Conservation (phyloP, 2,888 invertebrate species). For the Apodemia duryi region DNA sequence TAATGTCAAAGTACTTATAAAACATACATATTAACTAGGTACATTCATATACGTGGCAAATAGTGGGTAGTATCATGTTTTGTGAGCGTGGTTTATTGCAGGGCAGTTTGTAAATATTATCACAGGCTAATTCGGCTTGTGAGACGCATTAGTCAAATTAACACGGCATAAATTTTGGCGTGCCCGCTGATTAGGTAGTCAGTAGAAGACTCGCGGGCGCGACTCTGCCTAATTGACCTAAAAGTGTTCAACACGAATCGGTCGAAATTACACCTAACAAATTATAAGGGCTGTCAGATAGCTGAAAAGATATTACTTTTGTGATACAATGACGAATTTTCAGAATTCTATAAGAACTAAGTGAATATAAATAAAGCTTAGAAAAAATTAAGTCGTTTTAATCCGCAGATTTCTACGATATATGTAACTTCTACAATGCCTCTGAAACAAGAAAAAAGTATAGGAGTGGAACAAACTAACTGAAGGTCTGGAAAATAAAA, state of each 20-base stretch:
- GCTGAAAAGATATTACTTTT: background rate
- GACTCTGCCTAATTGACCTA: slow-evolving; percentile 78
- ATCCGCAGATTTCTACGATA: too few species aligned
- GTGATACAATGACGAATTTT: background rate
- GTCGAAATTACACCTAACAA: slow-evolving; percentile 64
- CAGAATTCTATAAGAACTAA: too few species aligned
- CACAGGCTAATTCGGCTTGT: slow-evolving; percentile 53
- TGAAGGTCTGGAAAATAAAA: too few species aligned
- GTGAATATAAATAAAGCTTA: too few species aligned
- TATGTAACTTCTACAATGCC: too few species aligned
- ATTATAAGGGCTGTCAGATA: slow-evolving; percentile 53
- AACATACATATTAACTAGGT: too few species aligned
- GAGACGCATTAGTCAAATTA: slow-evolving; percentile 78
- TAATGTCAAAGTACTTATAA: too few species aligned
- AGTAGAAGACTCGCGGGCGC: slow-evolving; percentile 52
- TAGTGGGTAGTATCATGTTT: slow-evolving; percentile 5
- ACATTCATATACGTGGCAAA: background rate
- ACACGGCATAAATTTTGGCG: slow-evolving; percentile 76
- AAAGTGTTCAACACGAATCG: slow-evolving; percentile 77
- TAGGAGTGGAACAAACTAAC: too few species aligned
- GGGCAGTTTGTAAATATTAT: slow-evolving; percentile 55
- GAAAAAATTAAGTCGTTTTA: too few species aligned
- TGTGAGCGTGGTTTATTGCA: slow-evolving; percentile 33
- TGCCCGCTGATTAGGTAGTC: slow-evolving; percentile 69
- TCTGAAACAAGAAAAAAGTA: too few species aligned